A percentile compares a stretch with the other conserved stretches of the same genome.
phyloP scores from a whole-genome alignment of 2,797 vertebrate genomes.

The Tapera naevia region DNA sequence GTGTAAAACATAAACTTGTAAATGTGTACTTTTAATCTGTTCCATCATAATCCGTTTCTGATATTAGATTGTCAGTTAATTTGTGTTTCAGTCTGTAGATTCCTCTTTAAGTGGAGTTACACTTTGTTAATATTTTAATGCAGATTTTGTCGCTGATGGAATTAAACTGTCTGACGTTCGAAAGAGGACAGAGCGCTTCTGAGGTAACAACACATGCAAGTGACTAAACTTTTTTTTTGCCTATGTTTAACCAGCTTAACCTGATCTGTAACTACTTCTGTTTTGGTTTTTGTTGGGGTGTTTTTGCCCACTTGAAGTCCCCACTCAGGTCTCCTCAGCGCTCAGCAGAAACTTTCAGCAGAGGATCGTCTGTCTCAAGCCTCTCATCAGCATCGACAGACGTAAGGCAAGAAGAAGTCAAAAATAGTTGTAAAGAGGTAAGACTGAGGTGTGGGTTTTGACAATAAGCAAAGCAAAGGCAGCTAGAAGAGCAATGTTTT shows the following conservation, averaged over 20 bases:
- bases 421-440: slow-evolving; percentile 87
- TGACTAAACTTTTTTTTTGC: background rate
- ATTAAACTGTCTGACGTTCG: slow-evolving; percentile 70
- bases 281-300: background rate
- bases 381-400: slow-evolving; percentile 80
- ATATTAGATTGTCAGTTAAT: background rate
- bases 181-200: slow-evolving; percentile 71
- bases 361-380: slow-evolving; percentile 86
- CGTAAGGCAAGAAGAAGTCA: slow-evolving; percentile 76
- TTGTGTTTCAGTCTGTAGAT: background rate
- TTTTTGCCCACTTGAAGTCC: slow-evolving; percentile 69
- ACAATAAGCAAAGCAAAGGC: background rate
- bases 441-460: background rate
- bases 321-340: slow-evolving; percentile 76
- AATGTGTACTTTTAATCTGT: background rate
- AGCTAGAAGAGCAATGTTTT: background rate
- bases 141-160: slow-evolving; percentile 90
- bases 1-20: background rate
- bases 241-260: background rate
- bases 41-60: background rate
- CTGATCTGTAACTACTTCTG: background rate
- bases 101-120: background rate
- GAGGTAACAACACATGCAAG: slow-evolving; percentile 73
- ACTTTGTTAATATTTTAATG: background rate
- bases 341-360: slow-evolving; percentile 84